phyloP scores from a whole-genome alignment of 2,888 invertebrate genomes.

The Diarsia rubi region DNA sequence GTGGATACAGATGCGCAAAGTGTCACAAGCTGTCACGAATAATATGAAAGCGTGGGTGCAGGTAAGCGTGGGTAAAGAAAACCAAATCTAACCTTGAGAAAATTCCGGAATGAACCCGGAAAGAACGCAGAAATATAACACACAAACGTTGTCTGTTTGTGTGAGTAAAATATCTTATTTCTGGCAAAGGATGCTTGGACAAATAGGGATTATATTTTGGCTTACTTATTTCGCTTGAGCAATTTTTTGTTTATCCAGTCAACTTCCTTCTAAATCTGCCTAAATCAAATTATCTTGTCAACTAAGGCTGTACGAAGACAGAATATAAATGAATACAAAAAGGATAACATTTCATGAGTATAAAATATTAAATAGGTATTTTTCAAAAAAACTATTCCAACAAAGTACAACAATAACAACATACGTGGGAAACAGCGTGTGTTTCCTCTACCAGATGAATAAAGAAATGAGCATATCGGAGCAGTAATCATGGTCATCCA shows the following conservation, averaged over 20 bases:
- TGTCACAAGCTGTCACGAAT: slow-evolving; percentile 43
- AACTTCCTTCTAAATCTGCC: slow-evolving; percentile 24
- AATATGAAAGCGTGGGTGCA: slow-evolving; percentile 15
- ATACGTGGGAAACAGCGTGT: too few relatives aligned
- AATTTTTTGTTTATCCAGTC: not conserved
- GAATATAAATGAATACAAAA: slow-evolving; percentile 15
- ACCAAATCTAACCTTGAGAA: slow-evolving; percentile 27
- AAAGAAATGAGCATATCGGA: too few relatives aligned
- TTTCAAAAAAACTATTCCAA: too few relatives aligned
- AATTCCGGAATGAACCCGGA: slow-evolving; percentile 26
- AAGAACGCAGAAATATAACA: slow-evolving; percentile 35
- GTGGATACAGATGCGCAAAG: slow-evolving; percentile 19
- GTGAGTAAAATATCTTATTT: slow-evolving; percentile 33
- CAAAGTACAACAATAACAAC: too few relatives aligned
- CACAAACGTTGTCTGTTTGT: slow-evolving; percentile 6
- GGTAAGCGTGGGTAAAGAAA: slow-evolving; percentile 9
- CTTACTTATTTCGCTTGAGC: slow-evolving; percentile 15
- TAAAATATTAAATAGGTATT: too few relatives aligned
- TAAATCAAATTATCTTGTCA: slow-evolving; percentile 36
- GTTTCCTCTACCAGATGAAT: too few relatives aligned
- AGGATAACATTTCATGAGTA: not conserved
- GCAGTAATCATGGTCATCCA: too few relatives aligned
- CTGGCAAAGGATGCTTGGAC: slow-evolving; percentile 17
- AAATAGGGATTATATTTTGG: slow-evolving; percentile 8
- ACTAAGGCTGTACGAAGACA: not conserved